Evolutionary conservation across 2,888 invertebrate species (phyloP), one percentile per base, ranked within the genome.

Genomic region (Lasioglossum figueresi): DNA sequence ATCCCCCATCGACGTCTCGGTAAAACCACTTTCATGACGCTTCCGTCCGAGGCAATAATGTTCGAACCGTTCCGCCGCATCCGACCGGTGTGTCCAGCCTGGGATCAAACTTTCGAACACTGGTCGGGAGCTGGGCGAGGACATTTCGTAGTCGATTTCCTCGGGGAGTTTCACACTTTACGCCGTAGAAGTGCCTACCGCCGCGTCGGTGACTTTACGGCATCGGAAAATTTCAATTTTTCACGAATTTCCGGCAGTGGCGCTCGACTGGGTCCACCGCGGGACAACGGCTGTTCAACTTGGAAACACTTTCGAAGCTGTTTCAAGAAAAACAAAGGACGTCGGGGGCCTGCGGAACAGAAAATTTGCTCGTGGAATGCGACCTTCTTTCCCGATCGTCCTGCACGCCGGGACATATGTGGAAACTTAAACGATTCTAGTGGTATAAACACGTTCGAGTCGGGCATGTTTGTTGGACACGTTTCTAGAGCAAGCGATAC

Each of bases 91-190:
- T 14, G 66, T 59, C 71, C 27, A 40, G 31, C 5, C 71, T 52
- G 70, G 76, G 83, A 73, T 83, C 43, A 43, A 77, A 75, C 59
- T 40, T 79, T 52, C 43, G 72, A 52, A 34, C 27, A 52, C n/a
- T 19, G 10, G 12, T 23, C 31, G 59, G 68, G 43, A 27, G 59
- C 45, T 31, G 34, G 40, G 37, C 45, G 80, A 75, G 37, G 73
- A 70, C 70, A 83, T 80, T 85, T 76, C 66, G 73, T 59, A 77
- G 72, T 56, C 85, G 78, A 85, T 84, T 85, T 85, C 84, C 85
- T 78, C 59, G 59, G 85, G 81, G 84, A 81, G n/a, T 73, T 75
- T 71, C 31, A 31, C 79, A 56, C 73, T 83, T 84, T 83, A 79
- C 63, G 31, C 40, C 43, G 56, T 23, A 34, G 40, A 68, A 68